phyloP scores from a whole-genome alignment of 2,797 vertebrate genomes.

The Calcarius lapponicus region DNA sequence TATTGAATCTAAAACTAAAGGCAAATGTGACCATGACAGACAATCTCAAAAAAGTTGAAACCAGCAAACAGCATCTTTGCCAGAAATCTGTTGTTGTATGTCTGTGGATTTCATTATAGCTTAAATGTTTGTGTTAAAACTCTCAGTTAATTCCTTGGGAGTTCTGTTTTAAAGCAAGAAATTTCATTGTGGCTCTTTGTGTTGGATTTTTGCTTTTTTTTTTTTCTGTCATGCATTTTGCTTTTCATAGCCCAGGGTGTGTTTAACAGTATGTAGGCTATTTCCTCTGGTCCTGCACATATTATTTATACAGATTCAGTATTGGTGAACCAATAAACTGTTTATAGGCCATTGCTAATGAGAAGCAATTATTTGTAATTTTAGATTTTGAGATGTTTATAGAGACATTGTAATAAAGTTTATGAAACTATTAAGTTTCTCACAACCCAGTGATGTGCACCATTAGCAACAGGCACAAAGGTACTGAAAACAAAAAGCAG shows the following conservation, averaged over 20 bases:
- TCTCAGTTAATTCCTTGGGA: background rate
- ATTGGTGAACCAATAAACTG: conserved; percentile 53
- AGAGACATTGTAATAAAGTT: conserved; percentile 9
- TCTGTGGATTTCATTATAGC: background rate
- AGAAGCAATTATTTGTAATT: conserved; percentile 58
- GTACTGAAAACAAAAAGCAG: background rate
- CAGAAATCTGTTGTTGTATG: background rate
- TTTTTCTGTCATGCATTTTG: background rate
- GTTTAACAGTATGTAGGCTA: background rate
- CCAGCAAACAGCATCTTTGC: background rate
- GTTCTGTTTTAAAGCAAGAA: background rate
- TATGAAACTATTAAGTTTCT: conserved; percentile 16
- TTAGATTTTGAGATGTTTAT: conserved; percentile 36
- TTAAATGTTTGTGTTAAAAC: background rate
- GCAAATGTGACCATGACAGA: background rate
- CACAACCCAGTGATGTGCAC: background rate
- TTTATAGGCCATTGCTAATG: conserved; percentile 61
- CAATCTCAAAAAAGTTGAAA: background rate
- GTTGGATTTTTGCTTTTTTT: background rate
- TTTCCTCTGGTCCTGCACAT: background rate
- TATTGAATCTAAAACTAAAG: background rate
- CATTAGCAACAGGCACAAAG: background rate
- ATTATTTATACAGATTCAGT: conserved; percentile 44
- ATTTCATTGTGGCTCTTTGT: background rate
- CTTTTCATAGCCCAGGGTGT: background rate